phyloP scores from a whole-genome alignment of 1,140 invertebrate genomes.

The Venustaconcha ellipsiformis region DNA sequence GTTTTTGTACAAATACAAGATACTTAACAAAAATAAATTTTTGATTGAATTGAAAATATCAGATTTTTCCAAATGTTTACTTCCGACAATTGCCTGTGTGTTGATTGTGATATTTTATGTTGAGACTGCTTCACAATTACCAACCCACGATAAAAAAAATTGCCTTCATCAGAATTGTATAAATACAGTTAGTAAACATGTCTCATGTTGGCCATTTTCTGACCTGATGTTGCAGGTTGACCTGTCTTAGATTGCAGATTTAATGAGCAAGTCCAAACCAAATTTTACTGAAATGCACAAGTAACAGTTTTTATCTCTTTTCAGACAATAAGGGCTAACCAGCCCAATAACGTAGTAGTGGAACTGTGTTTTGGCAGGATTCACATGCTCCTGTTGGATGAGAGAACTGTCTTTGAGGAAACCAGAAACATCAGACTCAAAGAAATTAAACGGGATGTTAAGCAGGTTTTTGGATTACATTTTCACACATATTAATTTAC shows the following conservation, averaged over 20 bases:
- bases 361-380: constrained; percentile 89
- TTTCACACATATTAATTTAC: too few relatives aligned
- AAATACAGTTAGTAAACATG: not conserved
- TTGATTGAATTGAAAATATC: too few relatives aligned
- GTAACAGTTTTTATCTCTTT: constrained; percentile 41
- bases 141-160: not conserved
- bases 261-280: too few relatives aligned
- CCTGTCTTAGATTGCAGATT: not conserved
- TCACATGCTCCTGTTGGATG: constrained; percentile 91
- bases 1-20: too few relatives aligned
- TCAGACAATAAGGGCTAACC: constrained; percentile 88
- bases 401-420: constrained; percentile 89
- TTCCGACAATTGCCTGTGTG: too few relatives aligned
- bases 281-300: too few relatives aligned
- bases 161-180: not conserved
- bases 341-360: constrained; percentile 93
- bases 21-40: too few relatives aligned
- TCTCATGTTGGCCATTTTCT: too few relatives aligned
- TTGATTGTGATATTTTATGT: too few relatives aligned
- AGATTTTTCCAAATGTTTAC: too few relatives aligned
- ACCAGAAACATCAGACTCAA: constrained; percentile 86
- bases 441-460: constrained; percentile 70
- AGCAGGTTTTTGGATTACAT: constrained; percentile 55
- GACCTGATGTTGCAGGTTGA: not conserved
- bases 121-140: not conserved